Conservation (phyloP, 2,888 invertebrate species). For the Rhopalosiphum nymphaeae region DNA sequence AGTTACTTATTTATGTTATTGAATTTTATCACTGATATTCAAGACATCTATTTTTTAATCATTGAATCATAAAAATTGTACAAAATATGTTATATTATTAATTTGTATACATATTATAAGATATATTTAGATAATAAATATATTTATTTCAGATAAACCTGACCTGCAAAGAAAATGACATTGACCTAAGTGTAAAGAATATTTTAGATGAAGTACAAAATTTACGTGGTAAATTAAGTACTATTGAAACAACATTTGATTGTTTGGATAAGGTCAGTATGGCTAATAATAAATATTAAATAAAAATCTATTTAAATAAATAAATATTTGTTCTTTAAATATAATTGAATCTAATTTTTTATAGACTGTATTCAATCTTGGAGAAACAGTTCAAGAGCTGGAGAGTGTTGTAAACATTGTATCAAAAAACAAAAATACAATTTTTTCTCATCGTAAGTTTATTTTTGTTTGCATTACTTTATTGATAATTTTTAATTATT, state of each 20-base stretch:
- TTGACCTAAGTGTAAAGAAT: slow-evolving; percentile 39
- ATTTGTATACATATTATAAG: neutral
- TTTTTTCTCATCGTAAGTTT: slow-evolving; percentile 56
- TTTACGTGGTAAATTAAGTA: slow-evolving; percentile 24
- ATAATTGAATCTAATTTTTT: slow-evolving; percentile 26
- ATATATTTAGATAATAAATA: neutral
- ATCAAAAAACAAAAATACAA: slow-evolving; percentile 54
- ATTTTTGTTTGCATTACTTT: neutral
- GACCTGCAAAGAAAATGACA: neutral
- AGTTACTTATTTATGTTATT: neutral
- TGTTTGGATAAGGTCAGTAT: slow-evolving; percentile 29
- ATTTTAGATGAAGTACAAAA: slow-evolving; percentile 48
- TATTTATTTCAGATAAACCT: slow-evolving; percentile 12
- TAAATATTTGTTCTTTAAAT: neutral
- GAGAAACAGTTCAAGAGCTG: slow-evolving; percentile 37
- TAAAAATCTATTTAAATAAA: neutral
- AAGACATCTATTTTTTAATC: neutral
- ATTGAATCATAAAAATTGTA: neutral
- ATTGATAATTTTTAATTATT: neutral
- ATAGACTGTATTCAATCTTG: slow-evolving; percentile 44
- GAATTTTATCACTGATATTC: neutral
- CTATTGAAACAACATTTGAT: slow-evolving; percentile 32
- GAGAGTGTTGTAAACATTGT: slow-evolving; percentile 42
- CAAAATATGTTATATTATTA: neutral
- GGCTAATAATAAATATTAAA: neutral